phyloP scores from a whole-genome alignment of 2,888 invertebrate genomes.

The Polymixis lichenea region DNA sequence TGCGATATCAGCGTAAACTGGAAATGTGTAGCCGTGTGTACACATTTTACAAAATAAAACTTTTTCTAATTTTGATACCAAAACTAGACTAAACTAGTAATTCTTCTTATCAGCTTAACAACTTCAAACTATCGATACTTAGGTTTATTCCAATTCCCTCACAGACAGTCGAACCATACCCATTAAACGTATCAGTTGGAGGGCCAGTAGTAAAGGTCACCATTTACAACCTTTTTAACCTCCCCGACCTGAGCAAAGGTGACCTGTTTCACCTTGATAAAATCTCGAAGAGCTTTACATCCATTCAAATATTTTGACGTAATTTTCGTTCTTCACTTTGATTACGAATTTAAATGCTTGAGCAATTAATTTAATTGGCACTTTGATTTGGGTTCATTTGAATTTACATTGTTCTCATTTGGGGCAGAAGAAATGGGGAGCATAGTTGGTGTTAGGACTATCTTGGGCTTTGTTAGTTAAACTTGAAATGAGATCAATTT shows the following conservation, averaged over 20 bases:
- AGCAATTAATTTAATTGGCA: constrained; percentile 46
- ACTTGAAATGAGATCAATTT: neutral
- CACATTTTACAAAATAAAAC: neutral
- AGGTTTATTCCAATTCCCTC: neutral
- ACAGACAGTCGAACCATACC: constrained; percentile 9
- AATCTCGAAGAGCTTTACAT: constrained; percentile 39
- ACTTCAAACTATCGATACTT: neutral
- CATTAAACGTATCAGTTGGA: constrained; percentile 11
- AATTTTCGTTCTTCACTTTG: constrained; percentile 54
- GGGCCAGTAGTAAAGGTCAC: constrained; percentile 37
- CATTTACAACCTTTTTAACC: constrained; percentile 37
- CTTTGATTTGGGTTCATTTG: constrained; percentile 51
- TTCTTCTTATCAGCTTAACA: neutral
- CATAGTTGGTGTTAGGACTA: neutral
- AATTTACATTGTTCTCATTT: constrained; percentile 44
- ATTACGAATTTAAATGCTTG: constrained; percentile 56
- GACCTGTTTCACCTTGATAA: constrained; percentile 48
- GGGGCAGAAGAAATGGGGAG: constrained; percentile 4
- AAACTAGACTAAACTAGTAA: neutral
- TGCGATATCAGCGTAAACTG: no score
- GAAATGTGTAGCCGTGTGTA: no score
- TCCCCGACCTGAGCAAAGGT: constrained; percentile 51
- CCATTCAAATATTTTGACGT: constrained; percentile 53
- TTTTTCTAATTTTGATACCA: neutral
- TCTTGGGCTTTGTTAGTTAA: constrained; percentile 7